phyloP scores from a whole-genome alignment of 2,888 invertebrate species.

The Ornithoptera alexandrae region DNA sequence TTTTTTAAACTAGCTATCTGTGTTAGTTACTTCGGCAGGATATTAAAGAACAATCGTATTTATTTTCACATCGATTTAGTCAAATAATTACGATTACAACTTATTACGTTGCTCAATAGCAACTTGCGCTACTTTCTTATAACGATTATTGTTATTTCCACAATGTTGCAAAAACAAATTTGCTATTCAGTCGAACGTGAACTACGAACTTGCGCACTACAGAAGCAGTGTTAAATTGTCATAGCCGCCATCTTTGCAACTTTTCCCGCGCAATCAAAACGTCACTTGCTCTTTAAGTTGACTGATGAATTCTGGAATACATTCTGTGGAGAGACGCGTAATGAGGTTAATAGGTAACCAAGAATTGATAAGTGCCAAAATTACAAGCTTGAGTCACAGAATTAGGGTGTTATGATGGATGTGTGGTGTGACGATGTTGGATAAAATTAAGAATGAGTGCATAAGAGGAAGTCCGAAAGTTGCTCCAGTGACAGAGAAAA shows the following conservation, averaged over 20 bases:
- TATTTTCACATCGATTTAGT: background rate
- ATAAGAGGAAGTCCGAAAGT: too few species aligned
- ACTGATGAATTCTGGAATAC: too few species aligned
- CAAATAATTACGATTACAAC: background rate
- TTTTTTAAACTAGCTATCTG: too few species aligned
- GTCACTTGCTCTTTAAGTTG: background rate
- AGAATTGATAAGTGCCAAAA: too few species aligned
- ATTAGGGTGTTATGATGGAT: too few species aligned
- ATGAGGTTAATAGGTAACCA: too few species aligned
- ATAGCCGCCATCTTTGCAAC: slow-evolving; percentile 26
- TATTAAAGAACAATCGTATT: background rate
- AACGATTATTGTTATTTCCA: slow-evolving; percentile 30
- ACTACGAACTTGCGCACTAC: slow-evolving; percentile 31
- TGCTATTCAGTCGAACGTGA: slow-evolving; percentile 30
- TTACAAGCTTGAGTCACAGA: too few species aligned
- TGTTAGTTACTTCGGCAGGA: background rate
- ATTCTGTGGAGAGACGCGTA: too few species aligned
- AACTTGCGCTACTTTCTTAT: slow-evolving; percentile 11
- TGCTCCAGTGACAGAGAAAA: too few species aligned
- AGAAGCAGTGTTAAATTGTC: slow-evolving; percentile 28
- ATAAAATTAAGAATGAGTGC: too few species aligned
- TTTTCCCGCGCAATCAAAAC: slow-evolving; percentile 11
- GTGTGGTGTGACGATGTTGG: too few species aligned
- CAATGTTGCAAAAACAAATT: slow-evolving; percentile 31
- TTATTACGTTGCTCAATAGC: background rate